phyloP scores from a whole-genome alignment of 2,113 vertebrate genomes.

The Orycteropus afer region DNA sequence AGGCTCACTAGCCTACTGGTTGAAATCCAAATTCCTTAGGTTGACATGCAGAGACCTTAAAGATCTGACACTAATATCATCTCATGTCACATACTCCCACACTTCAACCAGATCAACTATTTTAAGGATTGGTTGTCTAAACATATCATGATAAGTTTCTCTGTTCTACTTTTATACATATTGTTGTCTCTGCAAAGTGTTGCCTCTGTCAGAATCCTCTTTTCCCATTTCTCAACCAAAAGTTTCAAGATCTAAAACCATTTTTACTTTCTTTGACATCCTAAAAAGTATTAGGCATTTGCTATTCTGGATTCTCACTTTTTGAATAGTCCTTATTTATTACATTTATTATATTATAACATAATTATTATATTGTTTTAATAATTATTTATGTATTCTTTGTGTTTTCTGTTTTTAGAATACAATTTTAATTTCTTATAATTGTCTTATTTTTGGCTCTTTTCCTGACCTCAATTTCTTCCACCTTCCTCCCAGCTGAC shows the following conservation, averaged over 20 bases:
- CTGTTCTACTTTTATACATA: neutral
- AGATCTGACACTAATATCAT: neutral
- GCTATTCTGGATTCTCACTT: neutral
- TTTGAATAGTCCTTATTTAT: neutral
- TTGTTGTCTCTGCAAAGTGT: neutral
- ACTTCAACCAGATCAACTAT: neutral
- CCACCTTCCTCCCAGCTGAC: slow-evolving; percentile 21
- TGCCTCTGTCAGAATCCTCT: neutral
- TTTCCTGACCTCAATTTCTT: slow-evolving; percentile 58
- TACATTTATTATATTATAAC: neutral
- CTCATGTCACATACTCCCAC: neutral
- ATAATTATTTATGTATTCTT: neutral
- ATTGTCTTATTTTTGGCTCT: slow-evolving; percentile 47
- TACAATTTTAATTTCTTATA: slow-evolving; percentile 17
- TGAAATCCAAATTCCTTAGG: slow-evolving; percentile 35
- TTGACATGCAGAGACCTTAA: slow-evolving; percentile 13
- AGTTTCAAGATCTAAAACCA: neutral
- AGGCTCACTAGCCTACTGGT: slow-evolving; percentile 35
- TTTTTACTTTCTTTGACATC: neutral
- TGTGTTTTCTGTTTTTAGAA: slow-evolving; percentile 12
- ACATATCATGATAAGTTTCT: neutral
- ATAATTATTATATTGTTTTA: slow-evolving; percentile 26
- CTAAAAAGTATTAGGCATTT: slow-evolving; percentile 25
- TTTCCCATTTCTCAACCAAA: slow-evolving; percentile 2
- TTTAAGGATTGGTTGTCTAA: neutral